These are phyloP conservation scores for Chloromyia formosa DNA, from an alignment of 2,888 invertebrate species.

Conservation along the genomic window DNA sequence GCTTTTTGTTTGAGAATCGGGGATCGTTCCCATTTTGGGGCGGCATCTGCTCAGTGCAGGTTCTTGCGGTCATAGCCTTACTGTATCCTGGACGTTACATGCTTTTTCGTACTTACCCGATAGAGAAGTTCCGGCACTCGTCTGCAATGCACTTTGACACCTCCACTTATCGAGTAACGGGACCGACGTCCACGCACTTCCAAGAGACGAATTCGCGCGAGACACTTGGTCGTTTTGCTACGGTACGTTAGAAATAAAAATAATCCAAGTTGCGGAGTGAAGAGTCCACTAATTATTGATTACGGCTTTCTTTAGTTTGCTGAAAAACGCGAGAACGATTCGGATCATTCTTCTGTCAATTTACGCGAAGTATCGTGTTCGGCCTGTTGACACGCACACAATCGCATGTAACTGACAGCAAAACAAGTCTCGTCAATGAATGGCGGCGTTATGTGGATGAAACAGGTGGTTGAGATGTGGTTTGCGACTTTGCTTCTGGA, in stretches of 20 bases:
- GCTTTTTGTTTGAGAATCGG: slow-evolving; percentile 45
- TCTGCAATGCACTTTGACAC: slow-evolving; percentile 6
- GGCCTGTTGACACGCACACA: slow-evolving; percentile 13
- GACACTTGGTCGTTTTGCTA: not conserved
- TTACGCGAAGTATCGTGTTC: not conserved
- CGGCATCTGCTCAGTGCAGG: slow-evolving; percentile 36
- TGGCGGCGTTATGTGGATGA: slow-evolving; percentile 1
- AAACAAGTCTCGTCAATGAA: slow-evolving; percentile 18
- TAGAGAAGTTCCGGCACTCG: slow-evolving; percentile 6
- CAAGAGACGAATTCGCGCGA: not conserved
- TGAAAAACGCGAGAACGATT: not conserved
- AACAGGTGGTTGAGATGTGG: slow-evolving; percentile 22
- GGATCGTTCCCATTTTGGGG: slow-evolving; percentile 34
- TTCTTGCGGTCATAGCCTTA: slow-evolving; percentile 4
- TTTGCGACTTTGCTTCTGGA: not conserved
- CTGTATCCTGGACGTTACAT: not conserved
- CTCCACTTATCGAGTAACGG: slow-evolving; percentile 17
- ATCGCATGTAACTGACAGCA: not conserved
- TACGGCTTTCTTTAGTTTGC: not conserved
- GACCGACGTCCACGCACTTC: slow-evolving; percentile 19
- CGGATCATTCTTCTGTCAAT: slow-evolving; percentile 11
- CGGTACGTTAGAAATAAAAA: not conserved
- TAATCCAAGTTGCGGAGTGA: no score
- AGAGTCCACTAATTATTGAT: not conserved
- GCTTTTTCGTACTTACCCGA: slow-evolving; percentile 9